Conservation (phyloP, 2,888 invertebrate genomes). For the Diogma glabrata region DNA sequence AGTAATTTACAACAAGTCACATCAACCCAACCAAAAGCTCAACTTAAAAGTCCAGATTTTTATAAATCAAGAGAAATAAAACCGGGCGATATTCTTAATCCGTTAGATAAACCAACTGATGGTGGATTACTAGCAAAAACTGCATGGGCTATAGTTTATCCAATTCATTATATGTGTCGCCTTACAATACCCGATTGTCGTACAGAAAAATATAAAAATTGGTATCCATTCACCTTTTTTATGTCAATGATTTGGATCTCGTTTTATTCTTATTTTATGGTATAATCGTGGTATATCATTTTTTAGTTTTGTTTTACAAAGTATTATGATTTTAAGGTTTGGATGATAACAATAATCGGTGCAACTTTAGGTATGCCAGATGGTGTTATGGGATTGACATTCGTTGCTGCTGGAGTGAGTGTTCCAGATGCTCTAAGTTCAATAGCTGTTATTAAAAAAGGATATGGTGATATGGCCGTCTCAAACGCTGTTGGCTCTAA, state of each 20-base stretch:
- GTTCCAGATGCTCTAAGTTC: conserved; percentile 96
- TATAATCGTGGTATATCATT: too few species aligned
- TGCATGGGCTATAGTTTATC: conserved; percentile 65
- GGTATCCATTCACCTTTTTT: conserved; percentile 85
- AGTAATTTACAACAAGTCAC: conserved; percentile 16
- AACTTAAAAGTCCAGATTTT: conserved; percentile 40
- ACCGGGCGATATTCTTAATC: conserved; percentile 55
- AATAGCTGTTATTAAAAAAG: conserved; percentile 91
- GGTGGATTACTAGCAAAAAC: conserved; percentile 48
- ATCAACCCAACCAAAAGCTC: conserved; percentile 21
- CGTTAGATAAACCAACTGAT: conserved; percentile 56
- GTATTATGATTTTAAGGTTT: too few species aligned
- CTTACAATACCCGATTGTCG: conserved; percentile 88
- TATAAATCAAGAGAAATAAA: conserved; percentile 71
- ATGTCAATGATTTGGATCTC: conserved; percentile 95
- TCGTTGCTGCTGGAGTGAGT: conserved; percentile 92
- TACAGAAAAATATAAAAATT: conserved; percentile 62
- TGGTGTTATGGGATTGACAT: conserved; percentile 93
- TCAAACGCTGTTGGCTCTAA: conserved; percentile 95
- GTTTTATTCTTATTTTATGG: conserved; percentile 94
- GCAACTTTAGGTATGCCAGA: conserved; percentile 87
- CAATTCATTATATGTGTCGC: conserved; percentile 72
- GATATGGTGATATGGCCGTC: conserved; percentile 94
- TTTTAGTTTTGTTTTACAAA: too few species aligned
- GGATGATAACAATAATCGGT: conserved; percentile 96